A percentile compares a stretch with the other conserved stretches of the same genome.
Evolutionary conservation across 1,140 invertebrate genomes (phyloP).

Genomic region (Phthorimaea operculella): DNA sequence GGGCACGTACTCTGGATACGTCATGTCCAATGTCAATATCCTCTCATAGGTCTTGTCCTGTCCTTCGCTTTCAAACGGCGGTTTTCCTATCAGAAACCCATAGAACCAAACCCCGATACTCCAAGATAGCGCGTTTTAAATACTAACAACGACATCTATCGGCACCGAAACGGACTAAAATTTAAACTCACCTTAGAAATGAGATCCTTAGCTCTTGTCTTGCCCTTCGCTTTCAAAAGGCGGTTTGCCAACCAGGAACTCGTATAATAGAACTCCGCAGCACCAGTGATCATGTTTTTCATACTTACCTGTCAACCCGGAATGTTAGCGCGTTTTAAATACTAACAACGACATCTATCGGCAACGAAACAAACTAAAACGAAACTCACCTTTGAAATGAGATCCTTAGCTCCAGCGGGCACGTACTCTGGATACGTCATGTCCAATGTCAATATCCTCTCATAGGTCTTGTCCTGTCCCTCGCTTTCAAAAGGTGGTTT

Average conservation of each 20-base stretch:
- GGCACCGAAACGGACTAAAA: no score
- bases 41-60: slow-evolving; percentile 85
- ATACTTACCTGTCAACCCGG: no score
- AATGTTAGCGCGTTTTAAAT: slow-evolving; percentile 76
- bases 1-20: slow-evolving; percentile 79
- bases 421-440: slow-evolving; percentile 81
- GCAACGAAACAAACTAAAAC: no score
- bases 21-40: slow-evolving; percentile 80
- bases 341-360: no score
- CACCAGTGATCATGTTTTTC: no score
- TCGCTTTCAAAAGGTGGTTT: slow-evolving; percentile 93
- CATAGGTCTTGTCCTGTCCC: slow-evolving; percentile 83
- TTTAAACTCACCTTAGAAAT: slow-evolving; percentile 78
- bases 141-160: no score
- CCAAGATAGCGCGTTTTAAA: no score
- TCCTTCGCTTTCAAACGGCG: slow-evolving; percentile 91
- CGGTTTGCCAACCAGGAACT: slow-evolving; percentile 93
- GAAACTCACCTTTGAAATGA: no score
- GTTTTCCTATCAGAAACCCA: no score
- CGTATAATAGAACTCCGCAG: slow-evolving; percentile 82
- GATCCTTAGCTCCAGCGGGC: slow-evolving; percentile 78
- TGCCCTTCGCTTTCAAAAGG: slow-evolving; percentile 88
- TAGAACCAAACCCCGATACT: no score
- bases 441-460: slow-evolving; percentile 79
- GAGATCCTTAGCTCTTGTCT: slow-evolving; percentile 84